Conservation (phyloP, 1,140 invertebrate genomes). For the Octopus bimaculoides region DNA sequence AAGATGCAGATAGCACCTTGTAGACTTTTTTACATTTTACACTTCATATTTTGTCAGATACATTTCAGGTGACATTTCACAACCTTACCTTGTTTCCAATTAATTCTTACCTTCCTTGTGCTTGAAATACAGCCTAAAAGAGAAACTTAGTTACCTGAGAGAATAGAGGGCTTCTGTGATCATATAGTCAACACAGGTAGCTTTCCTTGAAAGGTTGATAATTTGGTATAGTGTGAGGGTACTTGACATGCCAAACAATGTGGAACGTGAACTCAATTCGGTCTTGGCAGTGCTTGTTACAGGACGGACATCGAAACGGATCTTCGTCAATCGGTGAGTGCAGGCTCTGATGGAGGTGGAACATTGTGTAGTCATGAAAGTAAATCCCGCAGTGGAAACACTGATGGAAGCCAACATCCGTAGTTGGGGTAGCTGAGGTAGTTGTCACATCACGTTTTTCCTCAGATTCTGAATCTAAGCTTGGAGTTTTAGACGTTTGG, state of each 20-base stretch:
- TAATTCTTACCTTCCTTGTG: too few species aligned
- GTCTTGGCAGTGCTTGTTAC: slow-evolving; percentile 49
- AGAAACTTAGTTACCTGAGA: slow-evolving; percentile 9
- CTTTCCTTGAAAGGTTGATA: slow-evolving; percentile 50
- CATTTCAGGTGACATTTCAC: too few species aligned
- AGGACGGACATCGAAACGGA: slow-evolving; percentile 49
- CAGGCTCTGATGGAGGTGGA: slow-evolving; percentile 49
- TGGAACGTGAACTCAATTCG: slow-evolving; percentile 54
- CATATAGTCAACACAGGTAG: slow-evolving; percentile 33
- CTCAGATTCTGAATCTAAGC: slow-evolving; percentile 43
- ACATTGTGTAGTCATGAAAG: slow-evolving; percentile 53
- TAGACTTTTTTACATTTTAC: too few species aligned
- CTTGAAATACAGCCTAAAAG: too few species aligned
- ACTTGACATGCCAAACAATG: slow-evolving; percentile 53
- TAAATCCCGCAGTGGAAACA: slow-evolving; percentile 52
- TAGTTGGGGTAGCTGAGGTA: slow-evolving; percentile 40
- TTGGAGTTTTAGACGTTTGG: slow-evolving; percentile 27
- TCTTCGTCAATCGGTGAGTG: slow-evolving; percentile 45
- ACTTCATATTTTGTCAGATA: too few species aligned
- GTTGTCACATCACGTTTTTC: slow-evolving; percentile 45
- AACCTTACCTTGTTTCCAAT: too few species aligned
- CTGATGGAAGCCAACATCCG: slow-evolving; percentile 45
- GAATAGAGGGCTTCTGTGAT: slow-evolving; percentile 11
- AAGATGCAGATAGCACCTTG: too few species aligned
- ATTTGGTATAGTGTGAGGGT: slow-evolving; percentile 53